Base-by-base conservation (phyloP, 2,797 vertebrate genomes). In the Notamacropus eugenii region DNA sequence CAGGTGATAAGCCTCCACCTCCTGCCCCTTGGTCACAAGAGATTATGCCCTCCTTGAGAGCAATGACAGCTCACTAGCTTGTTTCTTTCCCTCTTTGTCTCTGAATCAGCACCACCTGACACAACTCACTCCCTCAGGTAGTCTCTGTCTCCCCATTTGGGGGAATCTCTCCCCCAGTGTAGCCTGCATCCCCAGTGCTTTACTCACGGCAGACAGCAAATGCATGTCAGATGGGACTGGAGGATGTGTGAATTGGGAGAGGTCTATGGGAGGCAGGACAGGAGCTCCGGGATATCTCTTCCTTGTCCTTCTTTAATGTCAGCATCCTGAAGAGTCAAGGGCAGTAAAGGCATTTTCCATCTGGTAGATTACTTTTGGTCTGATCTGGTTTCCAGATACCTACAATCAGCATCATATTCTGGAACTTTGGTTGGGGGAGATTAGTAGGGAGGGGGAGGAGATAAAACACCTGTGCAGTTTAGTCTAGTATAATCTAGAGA, bases 201-300 rank as follows among this genome's bases (percentile, higher is more conserved):
- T 82, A 22, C 9, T 10, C 74, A 46, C 10, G 0, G 9, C 5
- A 0, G n/a, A 22, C 16, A 9, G 67, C 2, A 6, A 40, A 0
- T 40, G 67, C 9, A 0, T 40, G 40, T 10, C 46, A 82, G 74
- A 46, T 27, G 27, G 8, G 40, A 46, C 74, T 82, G 74, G 74
- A 82, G 40, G 2, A 27, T 8, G n/a, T 9, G 40, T 46, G 40
- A 27, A 9, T 24, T 46, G 8, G 19, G 40, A 46, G 40, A 82
- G 74, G 40, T 24, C 74, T 46, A 8, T 27, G 40, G 22, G 1
- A 82, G 40, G 8, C 40, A 82, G 74, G 8, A 11, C 10, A 2
- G 74, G 74, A 46, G 9, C 74, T 40, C 19, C 4, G 3, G 19
- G 19, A 24, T 46, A 10, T 3, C 40, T 82, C 74, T 82, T 82